Conservation (phyloP, 2,888 invertebrate species). For the Synanthedon myopaeformis region DNA sequence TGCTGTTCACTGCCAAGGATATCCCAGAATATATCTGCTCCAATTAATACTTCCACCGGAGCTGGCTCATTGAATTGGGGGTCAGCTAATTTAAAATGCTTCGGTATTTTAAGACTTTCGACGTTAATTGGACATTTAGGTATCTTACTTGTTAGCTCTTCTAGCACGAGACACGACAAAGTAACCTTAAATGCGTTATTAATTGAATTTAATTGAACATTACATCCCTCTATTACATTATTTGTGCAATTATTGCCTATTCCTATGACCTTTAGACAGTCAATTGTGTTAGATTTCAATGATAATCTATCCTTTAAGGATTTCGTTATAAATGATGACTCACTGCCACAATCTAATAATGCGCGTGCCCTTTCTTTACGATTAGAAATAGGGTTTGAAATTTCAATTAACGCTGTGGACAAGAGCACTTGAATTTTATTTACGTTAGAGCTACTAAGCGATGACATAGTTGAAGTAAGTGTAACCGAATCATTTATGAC, state of each 20-base stretch:
- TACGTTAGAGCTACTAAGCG: background rate
- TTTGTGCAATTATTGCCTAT: slow-evolving; percentile 5
- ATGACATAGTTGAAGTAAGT: background rate
- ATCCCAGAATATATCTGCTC: slow-evolving; percentile 9
- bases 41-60: slow-evolving; percentile 7
- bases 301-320: slow-evolving; percentile 5
- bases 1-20: slow-evolving; percentile 5
- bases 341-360: slow-evolving; percentile 11
- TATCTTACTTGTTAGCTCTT: slow-evolving; percentile 5
- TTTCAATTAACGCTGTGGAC: slow-evolving; percentile 11
- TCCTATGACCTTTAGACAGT: slow-evolving; percentile 8
- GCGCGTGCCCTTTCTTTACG: slow-evolving; percentile 7
- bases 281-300: slow-evolving; percentile 5
- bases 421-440: slow-evolving; percentile 3
- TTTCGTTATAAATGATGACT: slow-evolving; percentile 10
- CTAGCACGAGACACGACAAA: slow-evolving; percentile 1
- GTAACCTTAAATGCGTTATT: background rate
- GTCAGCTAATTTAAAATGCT: slow-evolving; percentile 6
- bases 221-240: slow-evolving; percentile 1
- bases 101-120: slow-evolving; percentile 2
- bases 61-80: slow-evolving; percentile 7
- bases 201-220: background rate
- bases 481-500: background rate
- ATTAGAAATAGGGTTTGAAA: slow-evolving; percentile 7
- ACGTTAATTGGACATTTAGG: slow-evolving; percentile 5